Conservation (phyloP, 2,888 invertebrate species). For the Agriopis aurantiaria region DNA sequence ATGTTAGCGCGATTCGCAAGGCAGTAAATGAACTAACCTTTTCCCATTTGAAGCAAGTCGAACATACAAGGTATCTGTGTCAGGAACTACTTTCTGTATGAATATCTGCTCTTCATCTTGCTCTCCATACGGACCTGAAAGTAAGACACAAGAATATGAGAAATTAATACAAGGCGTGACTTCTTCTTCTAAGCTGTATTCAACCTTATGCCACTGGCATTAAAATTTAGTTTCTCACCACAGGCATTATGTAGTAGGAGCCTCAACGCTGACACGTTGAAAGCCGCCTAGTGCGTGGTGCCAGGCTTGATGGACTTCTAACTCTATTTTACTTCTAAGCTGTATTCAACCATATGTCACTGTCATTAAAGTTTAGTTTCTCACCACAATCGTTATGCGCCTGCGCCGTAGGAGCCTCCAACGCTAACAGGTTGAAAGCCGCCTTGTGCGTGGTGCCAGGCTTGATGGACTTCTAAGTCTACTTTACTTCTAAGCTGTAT, state of each 20-base stretch:
- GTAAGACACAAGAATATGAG: conserved; percentile 14
- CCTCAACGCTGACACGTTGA: conserved; percentile 87
- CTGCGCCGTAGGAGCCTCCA: conserved; percentile 74
- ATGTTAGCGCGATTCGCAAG: no score
- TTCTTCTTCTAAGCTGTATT: neutral
- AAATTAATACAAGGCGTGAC: neutral
- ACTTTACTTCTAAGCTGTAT: neutral
- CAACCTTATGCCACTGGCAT: neutral
- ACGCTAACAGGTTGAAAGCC: conserved; percentile 80
- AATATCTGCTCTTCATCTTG: conserved; percentile 99
- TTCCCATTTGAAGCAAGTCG: conserved; percentile 98
- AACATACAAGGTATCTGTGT: conserved; percentile 97
- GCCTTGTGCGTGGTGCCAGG: neutral
- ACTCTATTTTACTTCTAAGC: neutral
- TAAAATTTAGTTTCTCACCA: neutral
- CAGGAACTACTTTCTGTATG: conserved; percentile 98
- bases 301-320: neutral
- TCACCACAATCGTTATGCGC: neutral
- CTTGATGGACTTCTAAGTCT: neutral
- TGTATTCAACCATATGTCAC: neutral
- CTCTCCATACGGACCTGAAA: conserved; percentile 97
- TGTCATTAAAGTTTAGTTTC: conserved; percentile 34
- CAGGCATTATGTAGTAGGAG: neutral
- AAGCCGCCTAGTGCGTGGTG: no score
- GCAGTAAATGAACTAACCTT: conserved; percentile 80